These are phyloP conservation scores for Cherax destructor DNA, from an alignment of 1,140 invertebrate species.

Conservation along the genomic window DNA sequence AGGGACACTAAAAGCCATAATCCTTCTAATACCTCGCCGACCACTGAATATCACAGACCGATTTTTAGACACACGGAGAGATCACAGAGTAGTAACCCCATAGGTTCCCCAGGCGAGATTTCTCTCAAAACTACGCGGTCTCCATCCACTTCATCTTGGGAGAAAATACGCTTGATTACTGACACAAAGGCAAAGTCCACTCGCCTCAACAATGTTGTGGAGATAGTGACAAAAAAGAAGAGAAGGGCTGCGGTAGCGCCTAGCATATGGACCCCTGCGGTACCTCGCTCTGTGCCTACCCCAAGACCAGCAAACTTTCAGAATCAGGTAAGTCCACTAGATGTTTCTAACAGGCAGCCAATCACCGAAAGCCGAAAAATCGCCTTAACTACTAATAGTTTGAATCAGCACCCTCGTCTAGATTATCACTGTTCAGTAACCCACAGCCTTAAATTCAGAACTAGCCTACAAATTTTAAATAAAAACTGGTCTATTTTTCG, in stretches of 20 bases:
- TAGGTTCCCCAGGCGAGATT: neutral
- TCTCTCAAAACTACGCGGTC: neutral
- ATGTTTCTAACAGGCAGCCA: too few relatives aligned
- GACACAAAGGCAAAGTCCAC: neutral
- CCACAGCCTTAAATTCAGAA: too few relatives aligned
- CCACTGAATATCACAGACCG: neutral
- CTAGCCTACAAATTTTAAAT: too few relatives aligned
- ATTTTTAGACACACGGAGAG: neutral
- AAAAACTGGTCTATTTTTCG: too few relatives aligned
- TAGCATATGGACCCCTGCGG: slow-evolving; percentile 37
- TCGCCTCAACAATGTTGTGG: slow-evolving; percentile 20
- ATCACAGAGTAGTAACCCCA: neutral
- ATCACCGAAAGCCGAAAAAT: too few relatives aligned
- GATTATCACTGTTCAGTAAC: too few relatives aligned
- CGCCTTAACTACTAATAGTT: too few relatives aligned
- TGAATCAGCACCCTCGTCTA: too few relatives aligned
- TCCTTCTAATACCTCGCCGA: neutral
- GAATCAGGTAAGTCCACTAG: slow-evolving; percentile 26
- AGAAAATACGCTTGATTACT: neutral
- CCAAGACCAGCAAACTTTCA: slow-evolving; percentile 45
- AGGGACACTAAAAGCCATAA: neutral
- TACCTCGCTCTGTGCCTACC: slow-evolving; percentile 15
- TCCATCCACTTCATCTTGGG: slow-evolving; percentile 9
- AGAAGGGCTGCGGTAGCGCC: slow-evolving; percentile 19
- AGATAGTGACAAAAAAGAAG: slow-evolving; percentile 4